Conservation (phyloP, 92 coral and sea anemone genomes). For the Isaurus tuberculatus region DNA sequence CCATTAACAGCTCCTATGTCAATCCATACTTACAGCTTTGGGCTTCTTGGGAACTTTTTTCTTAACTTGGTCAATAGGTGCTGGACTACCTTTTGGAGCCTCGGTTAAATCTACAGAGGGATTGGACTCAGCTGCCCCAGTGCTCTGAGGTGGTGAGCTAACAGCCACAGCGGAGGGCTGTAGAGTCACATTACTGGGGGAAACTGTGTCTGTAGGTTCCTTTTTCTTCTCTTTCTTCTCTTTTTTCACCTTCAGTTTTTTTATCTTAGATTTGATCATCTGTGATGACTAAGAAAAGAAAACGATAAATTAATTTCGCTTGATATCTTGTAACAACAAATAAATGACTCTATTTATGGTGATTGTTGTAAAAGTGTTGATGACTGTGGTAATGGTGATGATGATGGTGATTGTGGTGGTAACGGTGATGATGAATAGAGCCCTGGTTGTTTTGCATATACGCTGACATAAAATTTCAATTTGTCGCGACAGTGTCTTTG, state of each 20-base stretch:
- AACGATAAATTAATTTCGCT: background rate
- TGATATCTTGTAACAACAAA: too few species aligned
- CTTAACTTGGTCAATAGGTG: conserved; percentile 17
- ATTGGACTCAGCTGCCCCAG: conserved; percentile 68
- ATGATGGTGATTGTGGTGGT: too few species aligned
- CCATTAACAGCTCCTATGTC: too few species aligned
- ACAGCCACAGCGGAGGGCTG: conserved; percentile 63
- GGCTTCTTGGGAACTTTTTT: conserved; percentile 42
- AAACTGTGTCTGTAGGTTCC: conserved; percentile 50
- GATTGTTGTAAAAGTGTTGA: too few species aligned
- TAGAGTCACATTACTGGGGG: conserved; percentile 65
- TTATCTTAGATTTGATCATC: conserved; percentile 77
- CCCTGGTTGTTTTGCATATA: too few species aligned
- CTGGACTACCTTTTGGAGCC: conserved; percentile 36
- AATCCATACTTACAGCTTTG: conserved; percentile 29
- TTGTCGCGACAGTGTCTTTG: too few species aligned
- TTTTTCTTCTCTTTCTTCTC: conserved; percentile 72
- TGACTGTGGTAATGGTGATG: too few species aligned
- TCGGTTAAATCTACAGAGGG: conserved; percentile 54
- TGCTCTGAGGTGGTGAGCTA: conserved; percentile 68
- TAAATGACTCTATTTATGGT: too few species aligned
- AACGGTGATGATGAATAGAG: too few species aligned
- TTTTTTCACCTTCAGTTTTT: conserved; percentile 71
- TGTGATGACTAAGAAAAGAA: conserved; percentile 75
- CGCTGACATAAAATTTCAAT: too few species aligned